phyloP scores from a whole-genome alignment of 2,797 vertebrate genomes.

The Spheniscus humboldti region DNA sequence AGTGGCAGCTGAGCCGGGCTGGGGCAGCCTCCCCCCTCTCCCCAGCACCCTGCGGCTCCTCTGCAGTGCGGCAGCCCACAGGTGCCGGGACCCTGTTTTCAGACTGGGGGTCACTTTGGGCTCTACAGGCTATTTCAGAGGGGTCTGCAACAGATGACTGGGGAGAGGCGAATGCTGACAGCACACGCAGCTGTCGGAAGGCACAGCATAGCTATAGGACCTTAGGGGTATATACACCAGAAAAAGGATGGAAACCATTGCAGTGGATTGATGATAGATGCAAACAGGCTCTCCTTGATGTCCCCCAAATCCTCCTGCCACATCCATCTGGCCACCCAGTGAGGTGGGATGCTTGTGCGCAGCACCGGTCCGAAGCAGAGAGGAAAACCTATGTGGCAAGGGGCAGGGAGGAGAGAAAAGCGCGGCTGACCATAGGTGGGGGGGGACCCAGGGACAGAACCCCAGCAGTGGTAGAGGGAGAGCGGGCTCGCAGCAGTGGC shows the following conservation, averaged over 20 bases:
- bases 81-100: accelerated
- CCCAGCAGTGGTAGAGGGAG: background rate
- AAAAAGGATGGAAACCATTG: background rate
- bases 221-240: background rate
- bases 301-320: background rate
- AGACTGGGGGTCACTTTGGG: background rate
- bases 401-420: background rate
- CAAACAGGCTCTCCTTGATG: background rate
- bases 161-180: background rate
- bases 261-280: no score
- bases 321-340: background rate
- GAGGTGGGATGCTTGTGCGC: background rate
- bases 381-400: background rate
- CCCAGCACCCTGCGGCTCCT: background rate
- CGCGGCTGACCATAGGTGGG: accelerated
- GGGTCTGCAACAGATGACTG: background rate
- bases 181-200: accelerated
- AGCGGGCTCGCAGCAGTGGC: background rate
- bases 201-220: accelerated
- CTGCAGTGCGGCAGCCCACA: background rate
- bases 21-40: background rate
- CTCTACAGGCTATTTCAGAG: background rate
- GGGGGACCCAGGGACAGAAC: background rate
- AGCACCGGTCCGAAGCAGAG: accelerated
- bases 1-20: background rate